These are phyloP conservation scores for Leucophenga montana DNA, from an alignment of 2,888 invertebrate species.

Conservation along the genomic window DNA sequence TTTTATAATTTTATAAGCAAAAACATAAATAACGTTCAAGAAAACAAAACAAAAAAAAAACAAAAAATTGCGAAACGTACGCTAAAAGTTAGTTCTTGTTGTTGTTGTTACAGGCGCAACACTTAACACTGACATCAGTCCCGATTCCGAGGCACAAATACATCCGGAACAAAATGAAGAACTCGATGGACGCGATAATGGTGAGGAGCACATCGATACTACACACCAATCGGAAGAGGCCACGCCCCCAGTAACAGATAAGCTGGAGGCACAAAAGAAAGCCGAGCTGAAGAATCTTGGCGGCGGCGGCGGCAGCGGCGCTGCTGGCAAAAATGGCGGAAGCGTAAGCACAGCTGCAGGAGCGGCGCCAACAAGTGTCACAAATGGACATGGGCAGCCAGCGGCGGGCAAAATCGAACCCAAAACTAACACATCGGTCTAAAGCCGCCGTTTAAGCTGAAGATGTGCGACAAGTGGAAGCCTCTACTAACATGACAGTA, in stretches of 20 bases:
- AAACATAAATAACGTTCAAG: too few species aligned
- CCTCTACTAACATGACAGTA: slow-evolving; percentile 28
- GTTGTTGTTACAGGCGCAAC: slow-evolving; percentile 80
- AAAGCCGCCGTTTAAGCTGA: slow-evolving; percentile 30
- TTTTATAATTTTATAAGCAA: slow-evolving; percentile 24
- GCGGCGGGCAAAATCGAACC: slow-evolving; percentile 45
- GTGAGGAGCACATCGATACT: slow-evolving; percentile 71
- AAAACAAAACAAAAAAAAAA: neutral
- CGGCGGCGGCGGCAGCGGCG: slow-evolving; percentile 46
- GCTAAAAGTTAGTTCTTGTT: slow-evolving; percentile 75
- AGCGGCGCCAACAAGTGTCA: slow-evolving; percentile 55
- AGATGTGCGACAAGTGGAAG: slow-evolving; percentile 49
- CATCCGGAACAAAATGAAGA: slow-evolving; percentile 77
- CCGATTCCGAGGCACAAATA: slow-evolving; percentile 78
- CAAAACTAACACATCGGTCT: slow-evolving; percentile 72
- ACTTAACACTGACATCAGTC: slow-evolving; percentile 77
- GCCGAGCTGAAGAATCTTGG: slow-evolving; percentile 68
- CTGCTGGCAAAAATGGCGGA: slow-evolving; percentile 38
- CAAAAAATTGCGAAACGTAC: slow-evolving; percentile 39
- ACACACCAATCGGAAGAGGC: slow-evolving; percentile 72
- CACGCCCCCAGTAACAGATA: slow-evolving; percentile 72
- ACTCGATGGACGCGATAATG: slow-evolving; percentile 74
- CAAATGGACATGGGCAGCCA: slow-evolving; percentile 55
- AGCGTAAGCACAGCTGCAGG: slow-evolving; percentile 61
- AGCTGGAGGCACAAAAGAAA: slow-evolving; percentile 71